These are phyloP conservation scores for Spodoptera litura DNA, from an alignment of 1,140 invertebrate genomes.

Conservation along the genomic window DNA sequence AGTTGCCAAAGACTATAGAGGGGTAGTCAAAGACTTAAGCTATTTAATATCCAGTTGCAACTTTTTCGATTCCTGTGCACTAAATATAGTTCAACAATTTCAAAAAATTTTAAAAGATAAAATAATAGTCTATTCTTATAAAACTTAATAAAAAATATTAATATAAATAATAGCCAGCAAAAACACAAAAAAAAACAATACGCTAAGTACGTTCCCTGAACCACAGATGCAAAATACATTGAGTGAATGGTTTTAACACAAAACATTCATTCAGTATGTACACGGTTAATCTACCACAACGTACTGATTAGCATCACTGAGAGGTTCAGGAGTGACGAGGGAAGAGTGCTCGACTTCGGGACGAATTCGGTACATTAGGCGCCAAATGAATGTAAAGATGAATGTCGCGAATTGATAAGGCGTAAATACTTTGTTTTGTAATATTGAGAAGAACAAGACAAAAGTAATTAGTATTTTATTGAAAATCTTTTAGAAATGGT, in stretches of 20 bases:
- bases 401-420: constrained; percentile 15
- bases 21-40: neutral
- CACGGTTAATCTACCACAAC: constrained; percentile 40
- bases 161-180: too few species aligned
- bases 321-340: constrained; percentile 14
- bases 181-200: too few species aligned
- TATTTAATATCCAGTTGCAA: neutral
- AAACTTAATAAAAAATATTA: too few species aligned
- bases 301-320: constrained; percentile 45
- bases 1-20: neutral
- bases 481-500: too few species aligned
- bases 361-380: constrained; percentile 53
- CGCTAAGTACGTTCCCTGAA: too few species aligned
- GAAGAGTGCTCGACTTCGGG: neutral
- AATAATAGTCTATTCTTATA: too few species aligned
- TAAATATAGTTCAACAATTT: too few species aligned
- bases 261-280: constrained; percentile 32
- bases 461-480: too few species aligned
- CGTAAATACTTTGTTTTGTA: neutral
- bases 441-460: too few species aligned
- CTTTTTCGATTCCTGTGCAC: too few species aligned
- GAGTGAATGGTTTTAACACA: constrained; percentile 8
- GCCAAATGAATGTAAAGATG: constrained; percentile 53
- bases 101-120: too few species aligned
- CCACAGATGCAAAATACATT: neutral